Percentiles rank a stretch among this genome's conserved stretches.
Evolutionary conservation across 2,888 invertebrate genomes (phyloP).

Genomic region (Serripes groenlandicus): DNA sequence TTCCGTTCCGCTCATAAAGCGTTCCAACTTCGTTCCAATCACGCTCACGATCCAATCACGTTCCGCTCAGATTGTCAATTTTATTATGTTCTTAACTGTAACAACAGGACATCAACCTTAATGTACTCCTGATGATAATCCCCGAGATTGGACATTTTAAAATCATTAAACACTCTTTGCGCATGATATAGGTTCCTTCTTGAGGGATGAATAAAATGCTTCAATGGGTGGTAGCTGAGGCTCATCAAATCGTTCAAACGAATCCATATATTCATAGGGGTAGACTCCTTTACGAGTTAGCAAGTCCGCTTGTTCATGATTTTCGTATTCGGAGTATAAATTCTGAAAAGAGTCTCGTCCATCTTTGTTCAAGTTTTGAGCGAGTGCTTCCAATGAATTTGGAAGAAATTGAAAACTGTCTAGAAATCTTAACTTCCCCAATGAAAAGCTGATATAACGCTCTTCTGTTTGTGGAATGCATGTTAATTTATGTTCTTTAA

Average conservation of each 20-base stretch:
- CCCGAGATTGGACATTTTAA: slow-evolving; percentile 17
- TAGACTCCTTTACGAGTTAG: slow-evolving; percentile 53
- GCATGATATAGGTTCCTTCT: slow-evolving; percentile 42
- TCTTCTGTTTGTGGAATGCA: slow-evolving; percentile 52
- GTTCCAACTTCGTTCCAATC: too few species aligned
- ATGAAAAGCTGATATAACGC: slow-evolving; percentile 49
- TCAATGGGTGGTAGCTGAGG: slow-evolving; percentile 34
- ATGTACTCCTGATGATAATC: slow-evolving; percentile 44
- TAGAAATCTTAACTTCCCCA: slow-evolving; percentile 50
- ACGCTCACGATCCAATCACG: too few species aligned
- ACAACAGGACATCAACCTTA: slow-evolving; percentile 17
- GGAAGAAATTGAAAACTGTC: slow-evolving; percentile 56
- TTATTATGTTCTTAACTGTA: too few species aligned
- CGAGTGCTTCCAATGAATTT: slow-evolving; percentile 34
- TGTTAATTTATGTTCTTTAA: slow-evolving; percentile 32
- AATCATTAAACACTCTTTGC: slow-evolving; percentile 20
- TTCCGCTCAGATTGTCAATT: too few species aligned
- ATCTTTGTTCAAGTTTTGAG: slow-evolving; percentile 39
- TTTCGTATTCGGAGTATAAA: slow-evolving; percentile 28
- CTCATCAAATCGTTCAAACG: slow-evolving; percentile 48
- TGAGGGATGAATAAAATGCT: slow-evolving; percentile 41
- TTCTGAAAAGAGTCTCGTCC: slow-evolving; percentile 35
- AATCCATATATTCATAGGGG: slow-evolving; percentile 56
- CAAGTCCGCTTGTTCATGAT: slow-evolving; percentile 13
- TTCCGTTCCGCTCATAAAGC: too few species aligned